Conservation (phyloP, 2,113 vertebrate species). For the Toxotes chatareus region DNA sequence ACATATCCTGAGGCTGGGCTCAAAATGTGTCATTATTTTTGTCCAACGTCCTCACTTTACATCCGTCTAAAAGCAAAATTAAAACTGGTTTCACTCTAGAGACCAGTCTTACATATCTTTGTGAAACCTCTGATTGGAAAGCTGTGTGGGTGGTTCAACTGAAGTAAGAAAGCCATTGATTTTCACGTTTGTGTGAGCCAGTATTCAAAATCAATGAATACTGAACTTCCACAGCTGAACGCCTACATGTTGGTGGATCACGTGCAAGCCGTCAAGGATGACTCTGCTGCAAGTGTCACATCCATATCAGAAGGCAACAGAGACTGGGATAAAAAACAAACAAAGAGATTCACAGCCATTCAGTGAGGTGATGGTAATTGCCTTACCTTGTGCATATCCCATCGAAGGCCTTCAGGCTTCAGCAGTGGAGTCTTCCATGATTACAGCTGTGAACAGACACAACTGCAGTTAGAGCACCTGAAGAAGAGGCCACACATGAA, state of each 20-base stretch:
- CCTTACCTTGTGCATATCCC: slow-evolving; percentile 27
- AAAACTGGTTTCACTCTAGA: neutral
- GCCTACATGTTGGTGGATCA: neutral
- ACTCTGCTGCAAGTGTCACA: neutral
- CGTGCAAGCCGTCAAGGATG: neutral
- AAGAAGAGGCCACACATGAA: neutral
- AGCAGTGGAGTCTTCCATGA: neutral
- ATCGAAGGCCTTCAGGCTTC: neutral
- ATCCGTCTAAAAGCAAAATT: neutral
- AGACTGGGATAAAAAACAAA: neutral
- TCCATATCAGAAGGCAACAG: slow-evolving; percentile 13
- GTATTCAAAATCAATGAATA: slow-evolving; percentile 38
- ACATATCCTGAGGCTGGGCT: neutral
- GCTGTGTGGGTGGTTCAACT: slow-evolving; percentile 22
- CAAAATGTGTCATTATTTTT: neutral
- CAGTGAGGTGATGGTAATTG: neutral
- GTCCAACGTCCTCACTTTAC: neutral
- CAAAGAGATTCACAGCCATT: slow-evolving; percentile 1
- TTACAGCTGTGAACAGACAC: slow-evolving; percentile 47
- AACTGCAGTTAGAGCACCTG: neutral
- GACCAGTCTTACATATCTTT: neutral
- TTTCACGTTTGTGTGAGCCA: slow-evolving; percentile 28
- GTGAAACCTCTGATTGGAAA: slow-evolving; percentile 10
- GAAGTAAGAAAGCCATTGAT: slow-evolving; percentile 3
- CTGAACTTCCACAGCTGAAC: slow-evolving; percentile 11